Conservation (phyloP, 2,888 invertebrate genomes). For the Drosophila antonietae region DNA sequence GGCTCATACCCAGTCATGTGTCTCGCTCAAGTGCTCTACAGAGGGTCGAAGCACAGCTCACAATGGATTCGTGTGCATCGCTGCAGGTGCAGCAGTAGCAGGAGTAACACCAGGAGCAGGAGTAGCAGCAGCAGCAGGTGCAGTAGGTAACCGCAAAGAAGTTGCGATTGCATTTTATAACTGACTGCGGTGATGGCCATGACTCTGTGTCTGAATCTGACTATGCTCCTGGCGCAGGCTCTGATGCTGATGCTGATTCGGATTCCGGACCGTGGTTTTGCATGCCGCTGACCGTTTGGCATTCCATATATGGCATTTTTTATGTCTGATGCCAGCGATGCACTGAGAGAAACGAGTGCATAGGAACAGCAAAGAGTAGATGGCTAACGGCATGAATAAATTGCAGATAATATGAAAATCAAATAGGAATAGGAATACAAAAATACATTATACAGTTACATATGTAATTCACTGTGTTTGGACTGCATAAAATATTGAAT, state of each 20-base stretch:
- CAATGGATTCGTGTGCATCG: constrained; percentile 32
- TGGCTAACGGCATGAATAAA: neutral
- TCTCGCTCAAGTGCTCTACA: constrained; percentile 1
- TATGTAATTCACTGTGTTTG: neutral
- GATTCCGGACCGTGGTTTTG: constrained; percentile 17
- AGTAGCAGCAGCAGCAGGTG: neutral
- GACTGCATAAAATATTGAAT: neutral
- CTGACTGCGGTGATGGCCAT: constrained; percentile 22
- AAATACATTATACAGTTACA: neutral
- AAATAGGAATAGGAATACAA: neutral
- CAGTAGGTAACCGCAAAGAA: constrained; percentile 14
- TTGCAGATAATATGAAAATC: neutral
- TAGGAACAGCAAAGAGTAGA: neutral
- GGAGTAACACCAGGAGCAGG: neutral
- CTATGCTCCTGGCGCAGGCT: no score
- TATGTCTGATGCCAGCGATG: neutral
- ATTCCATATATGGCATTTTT: constrained; percentile 1
- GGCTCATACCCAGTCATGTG: constrained; percentile 7
- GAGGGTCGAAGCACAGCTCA: constrained; percentile 13
- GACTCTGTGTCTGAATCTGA: neutral
- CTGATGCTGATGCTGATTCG: neutral
- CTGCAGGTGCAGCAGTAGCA: neutral
- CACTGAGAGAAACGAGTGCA: constrained; percentile 5
- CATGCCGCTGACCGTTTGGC: constrained; percentile 17
- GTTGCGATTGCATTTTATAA: constrained; percentile 59